Conservation (phyloP, 2,888 invertebrate species). For the Mesorhabditis spiculigera region DNA sequence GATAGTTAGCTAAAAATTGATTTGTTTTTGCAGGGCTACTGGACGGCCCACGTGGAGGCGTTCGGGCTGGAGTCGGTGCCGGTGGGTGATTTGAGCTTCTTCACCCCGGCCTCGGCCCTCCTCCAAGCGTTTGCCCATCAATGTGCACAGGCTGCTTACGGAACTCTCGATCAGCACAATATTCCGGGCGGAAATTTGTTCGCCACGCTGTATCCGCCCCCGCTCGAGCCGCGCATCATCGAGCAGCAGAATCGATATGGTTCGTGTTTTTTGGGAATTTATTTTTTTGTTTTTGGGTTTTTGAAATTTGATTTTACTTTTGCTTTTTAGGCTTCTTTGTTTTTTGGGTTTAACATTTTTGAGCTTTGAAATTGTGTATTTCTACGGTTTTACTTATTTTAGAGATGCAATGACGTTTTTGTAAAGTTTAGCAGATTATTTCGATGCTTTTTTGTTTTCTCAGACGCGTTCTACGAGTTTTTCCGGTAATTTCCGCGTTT, state of each 20-base stretch:
- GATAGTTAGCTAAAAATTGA: not conserved
- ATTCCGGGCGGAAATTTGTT: too few relatives aligned
- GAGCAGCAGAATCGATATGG: not conserved
- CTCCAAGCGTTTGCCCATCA: constrained; percentile 8
- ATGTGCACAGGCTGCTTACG: constrained; percentile 8
- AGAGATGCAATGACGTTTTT: too few relatives aligned
- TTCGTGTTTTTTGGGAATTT: not conserved
- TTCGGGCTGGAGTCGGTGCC: constrained; percentile 32
- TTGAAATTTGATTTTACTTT: too few relatives aligned
- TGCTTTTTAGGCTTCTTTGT: too few relatives aligned
- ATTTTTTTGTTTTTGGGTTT: not conserved
- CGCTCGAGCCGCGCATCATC: not conserved
- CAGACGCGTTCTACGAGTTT: too few relatives aligned
- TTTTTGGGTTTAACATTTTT: too few relatives aligned
- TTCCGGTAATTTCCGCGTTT: too few relatives aligned
- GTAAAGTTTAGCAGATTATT: too few relatives aligned
- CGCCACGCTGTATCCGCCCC: not conserved
- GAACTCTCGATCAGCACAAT: not conserved
- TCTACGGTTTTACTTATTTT: too few relatives aligned
- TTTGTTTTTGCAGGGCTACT: constrained; percentile 23
- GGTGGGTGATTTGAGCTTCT: constrained; percentile 29
- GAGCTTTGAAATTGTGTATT: too few relatives aligned
- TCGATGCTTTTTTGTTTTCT: too few relatives aligned
- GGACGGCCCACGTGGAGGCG: constrained; percentile 28
- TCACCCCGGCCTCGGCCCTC: constrained; percentile 13